A percentile compares a stretch with the other conserved stretches of the same genome.
Conservation (phyloP, 2,113 vertebrate species). For the Marmota flaviventris region DNA sequence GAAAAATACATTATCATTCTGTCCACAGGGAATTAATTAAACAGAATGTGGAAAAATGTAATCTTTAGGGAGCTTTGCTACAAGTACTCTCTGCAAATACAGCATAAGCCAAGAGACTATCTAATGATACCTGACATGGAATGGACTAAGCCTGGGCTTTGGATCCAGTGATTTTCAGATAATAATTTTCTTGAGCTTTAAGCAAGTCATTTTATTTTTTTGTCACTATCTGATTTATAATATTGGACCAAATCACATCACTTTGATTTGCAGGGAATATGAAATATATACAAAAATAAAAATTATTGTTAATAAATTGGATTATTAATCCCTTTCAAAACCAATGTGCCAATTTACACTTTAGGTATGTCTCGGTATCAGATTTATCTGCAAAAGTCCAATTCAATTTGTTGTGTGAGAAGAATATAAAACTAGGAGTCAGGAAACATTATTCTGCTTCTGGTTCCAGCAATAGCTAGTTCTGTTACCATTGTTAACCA, state of each 20-base stretch:
- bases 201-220: slow-evolving; percentile 36
- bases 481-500: slow-evolving; percentile 1
- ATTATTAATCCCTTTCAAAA: slow-evolving; percentile 35
- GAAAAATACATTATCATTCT: slow-evolving; percentile 71
- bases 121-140: slow-evolving; percentile 23
- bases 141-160: background rate
- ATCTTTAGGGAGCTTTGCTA: slow-evolving; percentile 66
- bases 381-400: slow-evolving; percentile 31
- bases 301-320: slow-evolving; percentile 17
- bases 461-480: background rate
- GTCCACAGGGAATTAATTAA: slow-evolving; percentile 78
- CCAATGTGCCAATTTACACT: slow-evolving; percentile 8
- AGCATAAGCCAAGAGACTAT: slow-evolving; percentile 28
- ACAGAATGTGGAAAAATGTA: slow-evolving; percentile 78
- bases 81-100: slow-evolving; percentile 61
- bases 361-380: background rate
- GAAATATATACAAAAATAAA: slow-evolving; percentile 25
- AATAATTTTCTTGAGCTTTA: slow-evolving; percentile 14
- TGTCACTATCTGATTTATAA: slow-evolving; percentile 37
- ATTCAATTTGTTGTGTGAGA: background rate
- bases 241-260: background rate
- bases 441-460: slow-evolving; percentile 47
- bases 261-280: slow-evolving; percentile 11
- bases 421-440: background rate
- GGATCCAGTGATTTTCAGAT: background rate